These are phyloP conservation scores for Papilio elwesi DNA, from an alignment of 2,888 invertebrate species.

Conservation along the genomic window DNA sequence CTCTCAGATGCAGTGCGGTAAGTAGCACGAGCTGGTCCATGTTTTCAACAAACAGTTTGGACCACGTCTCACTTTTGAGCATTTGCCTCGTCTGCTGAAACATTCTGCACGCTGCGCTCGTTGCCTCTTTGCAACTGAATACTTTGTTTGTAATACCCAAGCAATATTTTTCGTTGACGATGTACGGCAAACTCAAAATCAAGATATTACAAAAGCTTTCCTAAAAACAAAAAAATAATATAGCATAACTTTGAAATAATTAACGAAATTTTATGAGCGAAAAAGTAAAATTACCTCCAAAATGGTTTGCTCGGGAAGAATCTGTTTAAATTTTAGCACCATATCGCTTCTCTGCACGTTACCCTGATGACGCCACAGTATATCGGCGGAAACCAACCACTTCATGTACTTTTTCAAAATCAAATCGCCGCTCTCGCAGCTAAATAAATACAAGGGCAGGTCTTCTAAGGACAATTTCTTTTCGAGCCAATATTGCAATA, in stretches of 20 bases:
- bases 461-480: constrained; percentile 63
- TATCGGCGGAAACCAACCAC: constrained; percentile 75
- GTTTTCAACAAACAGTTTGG: constrained; percentile 69
- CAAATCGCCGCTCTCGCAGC: constrained; percentile 58
- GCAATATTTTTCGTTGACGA: constrained; percentile 67
- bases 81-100: constrained; percentile 64
- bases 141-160: constrained; percentile 47
- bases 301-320: constrained; percentile 51
- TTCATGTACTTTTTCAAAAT: constrained; percentile 76
- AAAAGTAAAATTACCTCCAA: constrained; percentile 57
- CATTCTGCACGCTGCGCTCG: constrained; percentile 61
- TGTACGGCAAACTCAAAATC: constrained; percentile 68
- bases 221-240: constrained; percentile 56
- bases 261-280: constrained; percentile 9
- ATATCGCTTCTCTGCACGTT: constrained; percentile 59
- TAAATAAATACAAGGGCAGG: constrained; percentile 74
- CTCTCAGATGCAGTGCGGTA: constrained; percentile 64
- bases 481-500: constrained; percentile 79
- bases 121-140: constrained; percentile 30
- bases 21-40: constrained; percentile 68
- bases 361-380: constrained; percentile 69
- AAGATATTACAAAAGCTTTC: constrained; percentile 68
- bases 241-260: constrained; percentile 18
- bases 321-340: constrained; percentile 47
- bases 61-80: constrained; percentile 66